These are phyloP conservation scores for Vultur gryphus DNA, from an alignment of 2,797 vertebrate species.

Conservation along the genomic window DNA sequence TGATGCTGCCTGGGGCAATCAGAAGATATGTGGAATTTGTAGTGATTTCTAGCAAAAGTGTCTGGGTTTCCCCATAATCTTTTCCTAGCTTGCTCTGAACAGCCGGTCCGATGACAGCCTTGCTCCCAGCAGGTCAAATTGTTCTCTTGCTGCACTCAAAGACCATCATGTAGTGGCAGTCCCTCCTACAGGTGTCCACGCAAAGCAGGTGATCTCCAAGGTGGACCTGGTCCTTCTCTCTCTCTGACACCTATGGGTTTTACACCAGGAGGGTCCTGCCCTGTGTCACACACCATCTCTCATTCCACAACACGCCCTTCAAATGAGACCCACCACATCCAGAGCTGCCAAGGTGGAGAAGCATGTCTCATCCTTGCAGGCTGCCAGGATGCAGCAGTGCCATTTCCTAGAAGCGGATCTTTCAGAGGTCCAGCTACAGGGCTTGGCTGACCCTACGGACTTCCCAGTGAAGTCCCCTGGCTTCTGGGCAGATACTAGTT, in stretches of 20 bases:
- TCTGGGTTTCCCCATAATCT: not conserved
- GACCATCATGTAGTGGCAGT: not conserved
- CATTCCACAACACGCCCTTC: rapidly evolving
- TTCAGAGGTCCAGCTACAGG: not conserved
- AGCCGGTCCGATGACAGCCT: not conserved
- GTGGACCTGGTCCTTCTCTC: not conserved
- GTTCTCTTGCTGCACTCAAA: not conserved
- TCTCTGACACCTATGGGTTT: not conserved
- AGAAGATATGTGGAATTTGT: not conserved
- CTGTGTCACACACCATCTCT: not conserved
- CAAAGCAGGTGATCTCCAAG: not conserved
- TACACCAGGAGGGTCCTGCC: not conserved
- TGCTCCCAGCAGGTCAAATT: not conserved
- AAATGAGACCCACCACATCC: not conserved
- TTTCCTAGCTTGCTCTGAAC: not conserved
- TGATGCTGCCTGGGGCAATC: not conserved
- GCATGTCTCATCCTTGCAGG: not conserved
- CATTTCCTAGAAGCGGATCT: not conserved
- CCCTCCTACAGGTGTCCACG: not conserved
- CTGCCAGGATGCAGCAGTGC: not conserved
- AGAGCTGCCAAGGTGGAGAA: not conserved
- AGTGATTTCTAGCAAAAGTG: not conserved
- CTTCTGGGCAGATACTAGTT: not conserved
- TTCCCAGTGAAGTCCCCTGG: not conserved
- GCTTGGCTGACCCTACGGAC: not conserved